Evolutionary conservation across 2,888 invertebrate species (phyloP), one percentile per base, ranked within the genome.

Genomic region (Druceiella hillmani): DNA sequence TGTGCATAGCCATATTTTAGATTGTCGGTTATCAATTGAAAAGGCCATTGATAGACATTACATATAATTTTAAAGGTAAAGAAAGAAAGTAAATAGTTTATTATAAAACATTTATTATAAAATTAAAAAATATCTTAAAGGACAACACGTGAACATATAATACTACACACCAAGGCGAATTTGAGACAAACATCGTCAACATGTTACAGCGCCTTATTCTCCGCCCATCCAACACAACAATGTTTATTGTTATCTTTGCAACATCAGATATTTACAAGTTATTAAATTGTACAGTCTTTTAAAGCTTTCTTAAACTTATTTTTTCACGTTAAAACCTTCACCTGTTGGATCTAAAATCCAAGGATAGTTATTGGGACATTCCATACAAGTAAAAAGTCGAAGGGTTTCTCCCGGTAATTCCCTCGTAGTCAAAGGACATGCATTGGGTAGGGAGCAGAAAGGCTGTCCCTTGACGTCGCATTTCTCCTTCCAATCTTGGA

Each of bases 271-370:
- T n/a, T n/a, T 20, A 11, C 12, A 5, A 27, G 5, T 27, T 27
- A 7, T 5, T 10, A 7, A 27, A 60, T 62, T 67, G 64, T 68
- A 69, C 70, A 70, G 70, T 70, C 70, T 70, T 70, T 66, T 62
- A 46, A 38, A 55, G 26, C 59, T 64, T 64, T 59, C 54, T 59
- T 66, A 62, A 53, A 64, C 69, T 79, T 79, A 83, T 71, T 82
- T 81, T 69, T 78, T 87, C 58, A 81, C 84, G 57, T 81, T 84
- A 76, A 89, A 89, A 55, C 91, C 92, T 69, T 93, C 92, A 55
- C 92, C 93, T 56, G 92, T 92, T 47, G 92, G 92, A 69, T 93
- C 92, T 55, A 91, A 74, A 56, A 93, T 83, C 92, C 92, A 93
- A 38, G 93, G 93, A 59, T 93, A 93, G 67, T 92, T 90, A 61